Evolutionary conservation across 2,888 invertebrate genomes (phyloP).

Genomic region (Eupithecia centaureata): DNA sequence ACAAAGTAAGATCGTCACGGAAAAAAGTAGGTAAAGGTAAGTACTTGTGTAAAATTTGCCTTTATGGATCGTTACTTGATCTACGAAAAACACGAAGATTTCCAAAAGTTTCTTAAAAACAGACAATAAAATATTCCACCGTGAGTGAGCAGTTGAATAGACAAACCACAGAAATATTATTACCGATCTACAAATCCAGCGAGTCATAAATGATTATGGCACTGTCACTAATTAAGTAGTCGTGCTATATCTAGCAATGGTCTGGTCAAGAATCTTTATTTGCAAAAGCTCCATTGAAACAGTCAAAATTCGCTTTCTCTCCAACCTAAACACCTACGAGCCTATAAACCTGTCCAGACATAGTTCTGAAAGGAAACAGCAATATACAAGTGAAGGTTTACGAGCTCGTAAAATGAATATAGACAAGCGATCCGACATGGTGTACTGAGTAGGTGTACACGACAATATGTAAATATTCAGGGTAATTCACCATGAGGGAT

Average conservation of each 20-base stretch:
- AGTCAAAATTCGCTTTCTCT: neutral
- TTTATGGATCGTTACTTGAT: too few species aligned
- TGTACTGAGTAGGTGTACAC: neutral
- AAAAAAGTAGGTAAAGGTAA: too few species aligned
- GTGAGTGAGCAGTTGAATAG: too few species aligned
- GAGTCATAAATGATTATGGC: too few species aligned
- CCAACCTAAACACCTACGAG: neutral
- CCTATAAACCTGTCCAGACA: neutral
- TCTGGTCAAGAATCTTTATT: neutral
- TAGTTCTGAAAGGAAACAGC: neutral
- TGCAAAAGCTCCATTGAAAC: neutral
- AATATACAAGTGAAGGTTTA: slow-evolving; percentile 21
- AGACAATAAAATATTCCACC: too few species aligned
- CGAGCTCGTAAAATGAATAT: slow-evolving; percentile 28
- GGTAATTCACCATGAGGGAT: neutral
- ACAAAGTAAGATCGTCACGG: too few species aligned
- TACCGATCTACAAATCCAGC: too few species aligned
- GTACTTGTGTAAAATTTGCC: too few species aligned
- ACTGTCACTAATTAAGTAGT: too few species aligned
- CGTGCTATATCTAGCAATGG: neutral
- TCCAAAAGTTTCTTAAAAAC: too few species aligned
- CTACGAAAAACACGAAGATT: too few species aligned
- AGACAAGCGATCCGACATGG: slow-evolving; percentile 13
- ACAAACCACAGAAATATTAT: too few species aligned
- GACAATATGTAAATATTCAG: neutral